Base-by-base conservation (phyloP, 2,888 invertebrate species). In the Epinotia bilunana region DNA sequence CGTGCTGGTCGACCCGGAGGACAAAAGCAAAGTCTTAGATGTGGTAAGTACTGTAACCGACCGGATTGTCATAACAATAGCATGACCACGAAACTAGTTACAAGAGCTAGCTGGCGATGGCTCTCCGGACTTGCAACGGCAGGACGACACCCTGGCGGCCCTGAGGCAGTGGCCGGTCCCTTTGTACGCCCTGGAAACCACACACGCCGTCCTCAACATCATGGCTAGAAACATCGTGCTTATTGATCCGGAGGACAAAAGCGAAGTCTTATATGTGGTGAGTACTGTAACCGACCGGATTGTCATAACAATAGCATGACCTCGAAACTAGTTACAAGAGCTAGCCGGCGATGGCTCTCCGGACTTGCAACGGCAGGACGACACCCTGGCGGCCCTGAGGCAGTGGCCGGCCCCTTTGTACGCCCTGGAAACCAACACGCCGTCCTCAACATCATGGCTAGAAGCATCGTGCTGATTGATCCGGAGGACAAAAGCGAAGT, bases 351-450 rank as follows among this genome's bases (percentile, higher is more conserved):
- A 80, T 28, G 78, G 72, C 13, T 73, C 78, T 7, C 63, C 81
- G 12, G 77, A 78, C 12, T 74, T 80, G 2, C 79, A 81, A 0
- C 72, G 65, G 0, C 82, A 82, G 7, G 90, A 91, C 39, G 90
- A 91, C 58, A 82, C 84, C 1, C 78, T 93, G 2, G 84, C 83
- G 2, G 86, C 87, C 0, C 77, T 94, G 64, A 84, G 86, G 63
- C 94, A 94, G 81, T 74, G 91, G 55, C 93, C 94, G 1, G 91
- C 88, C 0, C 94, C 94, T 0, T 70, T 91, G n/a, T 94, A 84
- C 78, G 90, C 91, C 0, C 81, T 94, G 39, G 91, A 94, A 16
- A 85, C 89, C 0, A 73, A 2, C 87, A 91, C 57, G 78, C 88
- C 2, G 84, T 92, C 2, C 79, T 92, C 13, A 85, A 89, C 13